phyloP scores from a whole-genome alignment of 2,797 vertebrate species.

The Acrocephalus scirpaceus region DNA sequence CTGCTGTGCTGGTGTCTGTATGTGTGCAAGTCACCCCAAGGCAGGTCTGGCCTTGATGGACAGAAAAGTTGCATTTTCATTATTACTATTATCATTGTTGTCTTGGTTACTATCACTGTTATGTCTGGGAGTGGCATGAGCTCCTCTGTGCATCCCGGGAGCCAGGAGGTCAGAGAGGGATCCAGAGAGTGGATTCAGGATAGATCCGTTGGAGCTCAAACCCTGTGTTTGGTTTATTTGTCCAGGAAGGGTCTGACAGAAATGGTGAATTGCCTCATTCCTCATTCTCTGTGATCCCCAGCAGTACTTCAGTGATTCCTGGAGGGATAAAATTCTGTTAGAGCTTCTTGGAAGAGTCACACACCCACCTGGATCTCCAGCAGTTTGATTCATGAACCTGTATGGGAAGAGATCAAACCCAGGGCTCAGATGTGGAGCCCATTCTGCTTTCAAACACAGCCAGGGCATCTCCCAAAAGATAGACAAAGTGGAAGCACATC shows the following conservation, averaged over 20 bases:
- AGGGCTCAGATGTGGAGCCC: not conserved
- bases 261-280: not conserved
- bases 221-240: not conserved
- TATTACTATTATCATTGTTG: not conserved
- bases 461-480: not conserved
- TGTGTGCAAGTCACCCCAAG: not conserved
- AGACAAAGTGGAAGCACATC: not conserved
- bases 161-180: not conserved
- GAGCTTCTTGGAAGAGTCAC: not conserved
- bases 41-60: not conserved
- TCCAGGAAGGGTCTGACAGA: not conserved
- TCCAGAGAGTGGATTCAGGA: not conserved
- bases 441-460: not conserved
- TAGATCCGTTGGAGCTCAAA: not conserved
- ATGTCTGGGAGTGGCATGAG: not conserved
- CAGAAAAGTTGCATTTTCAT: not conserved
- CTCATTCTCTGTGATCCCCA: not conserved
- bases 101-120: not conserved
- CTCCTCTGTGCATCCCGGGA: not conserved
- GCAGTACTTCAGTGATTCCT: not conserved
- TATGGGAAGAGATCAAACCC: not conserved
- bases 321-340: not conserved
- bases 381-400: not conserved
- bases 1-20: not conserved
- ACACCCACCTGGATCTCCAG: not conserved